Evolutionary conservation across 2,888 invertebrate genomes (phyloP).

Genomic region (Trachelus iudaicus): DNA sequence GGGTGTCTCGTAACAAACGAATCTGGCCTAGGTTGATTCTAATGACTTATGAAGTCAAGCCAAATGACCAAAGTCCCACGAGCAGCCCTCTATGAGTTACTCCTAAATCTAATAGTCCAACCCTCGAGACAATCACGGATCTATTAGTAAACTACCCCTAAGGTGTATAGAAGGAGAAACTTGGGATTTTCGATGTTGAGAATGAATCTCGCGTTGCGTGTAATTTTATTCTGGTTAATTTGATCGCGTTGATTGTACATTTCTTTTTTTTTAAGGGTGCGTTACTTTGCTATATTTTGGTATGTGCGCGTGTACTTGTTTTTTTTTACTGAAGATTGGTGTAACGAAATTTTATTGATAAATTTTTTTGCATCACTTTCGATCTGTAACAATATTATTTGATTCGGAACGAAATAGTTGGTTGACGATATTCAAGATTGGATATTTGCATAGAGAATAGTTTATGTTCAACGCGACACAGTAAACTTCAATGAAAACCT

Average conservation of each 20-base stretch:
- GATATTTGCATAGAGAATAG: neutral
- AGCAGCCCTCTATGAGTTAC: slow-evolving; percentile 1
- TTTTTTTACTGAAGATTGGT: neutral
- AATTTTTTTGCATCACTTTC: neutral
- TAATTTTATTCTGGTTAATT: neutral
- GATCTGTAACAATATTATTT: neutral
- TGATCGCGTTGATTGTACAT: neutral
- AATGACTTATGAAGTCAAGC: slow-evolving; percentile 66
- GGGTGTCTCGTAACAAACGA: slow-evolving; percentile 52
- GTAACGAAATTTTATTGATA: neutral
- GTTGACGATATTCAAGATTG: neutral
- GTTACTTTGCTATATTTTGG: neutral
- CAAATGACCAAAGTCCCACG: slow-evolving; percentile 57
- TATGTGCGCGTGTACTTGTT: neutral
- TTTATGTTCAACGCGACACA: slow-evolving; percentile 30
- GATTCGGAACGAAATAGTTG: neutral
- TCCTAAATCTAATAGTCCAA: slow-evolving; percentile 15
- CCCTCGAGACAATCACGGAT: slow-evolving; percentile 19
- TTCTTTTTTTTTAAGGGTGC: neutral
- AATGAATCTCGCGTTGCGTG: neutral
- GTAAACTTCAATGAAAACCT: slow-evolving; percentile 58
- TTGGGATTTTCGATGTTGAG: neutral
- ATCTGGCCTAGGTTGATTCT: slow-evolving; percentile 59
- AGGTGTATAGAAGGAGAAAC: neutral
- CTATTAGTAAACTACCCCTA: slow-evolving; percentile 8